phyloP scores from a whole-genome alignment of 2,113 vertebrate species.

The Eurystomus gularis region DNA sequence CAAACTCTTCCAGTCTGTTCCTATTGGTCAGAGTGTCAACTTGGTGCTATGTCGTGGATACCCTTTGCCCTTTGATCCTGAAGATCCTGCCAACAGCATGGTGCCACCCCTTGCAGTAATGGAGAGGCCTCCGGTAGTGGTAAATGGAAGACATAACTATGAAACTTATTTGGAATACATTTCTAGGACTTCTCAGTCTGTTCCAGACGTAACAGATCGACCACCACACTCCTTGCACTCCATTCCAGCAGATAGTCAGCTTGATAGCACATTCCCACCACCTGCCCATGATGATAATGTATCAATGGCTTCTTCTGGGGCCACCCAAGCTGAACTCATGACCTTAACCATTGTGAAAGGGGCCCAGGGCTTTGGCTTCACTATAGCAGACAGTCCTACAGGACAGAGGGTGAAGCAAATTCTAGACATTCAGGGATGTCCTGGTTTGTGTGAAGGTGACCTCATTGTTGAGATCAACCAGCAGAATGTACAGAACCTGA shows the following conservation, averaged over 20 bases:
- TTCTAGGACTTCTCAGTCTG: constrained; percentile 91
- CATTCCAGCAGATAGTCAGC: constrained; percentile 88
- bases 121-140: constrained; percentile 90
- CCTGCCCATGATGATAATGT: constrained; percentile 92
- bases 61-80: constrained; percentile 94
- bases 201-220: constrained; percentile 86
- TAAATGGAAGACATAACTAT: constrained; percentile 94
- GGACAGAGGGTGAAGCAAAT: constrained; percentile 98
- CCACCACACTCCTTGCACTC: constrained; percentile 84
- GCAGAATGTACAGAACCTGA: constrained; percentile 90
- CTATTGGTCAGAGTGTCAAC: constrained; percentile 96
- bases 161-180: constrained; percentile 98
- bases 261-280: constrained; percentile 91
- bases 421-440: constrained; percentile 95
- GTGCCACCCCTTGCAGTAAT: constrained; percentile 93
- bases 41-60: constrained; percentile 96
- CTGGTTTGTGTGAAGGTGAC: constrained; percentile 95
- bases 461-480: constrained; percentile 98
- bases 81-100: constrained; percentile 88
- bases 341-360: constrained; percentile 98
- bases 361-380: constrained; percentile 95
- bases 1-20: constrained; percentile 98
- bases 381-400: constrained; percentile 92
- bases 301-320: constrained; percentile 95
- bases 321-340: constrained; percentile 92